Conservation (phyloP, 2,888 invertebrate genomes). For the Autographa pulchrina region DNA sequence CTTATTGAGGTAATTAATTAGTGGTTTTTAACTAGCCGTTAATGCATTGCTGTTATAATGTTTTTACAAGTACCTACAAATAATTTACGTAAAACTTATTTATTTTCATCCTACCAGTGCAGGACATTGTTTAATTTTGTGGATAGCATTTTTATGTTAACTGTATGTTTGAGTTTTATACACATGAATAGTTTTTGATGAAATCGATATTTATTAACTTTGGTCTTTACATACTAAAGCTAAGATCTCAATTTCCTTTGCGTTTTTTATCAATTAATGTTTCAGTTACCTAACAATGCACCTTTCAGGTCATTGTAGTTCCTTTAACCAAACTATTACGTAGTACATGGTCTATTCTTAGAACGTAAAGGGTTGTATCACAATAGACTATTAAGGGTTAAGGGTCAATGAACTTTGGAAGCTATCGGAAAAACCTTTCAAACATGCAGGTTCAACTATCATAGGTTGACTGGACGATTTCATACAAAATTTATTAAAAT, state of each 20-base stretch:
- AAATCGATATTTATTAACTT: not conserved
- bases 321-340: not conserved
- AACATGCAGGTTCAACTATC: not conserved
- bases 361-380: not conserved
- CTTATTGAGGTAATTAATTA: slow-evolving; percentile 11
- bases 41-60: slow-evolving; percentile 6
- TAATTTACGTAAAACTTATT: too few relatives aligned
- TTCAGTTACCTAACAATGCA: not conserved
- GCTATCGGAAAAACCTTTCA: not conserved
- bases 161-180: too few relatives aligned
- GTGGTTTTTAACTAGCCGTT: slow-evolving; percentile 12
- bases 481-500: not conserved
- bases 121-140: too few relatives aligned
- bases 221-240: slow-evolving; percentile 1
- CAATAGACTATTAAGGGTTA: not conserved
- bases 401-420: not conserved
- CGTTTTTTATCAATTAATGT: not conserved
- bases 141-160: too few relatives aligned
- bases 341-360: not conserved
- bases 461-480: not conserved
- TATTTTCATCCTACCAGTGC: too few relatives aligned
- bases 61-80: not conserved
- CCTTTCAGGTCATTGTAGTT: not conserved
- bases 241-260: not conserved
- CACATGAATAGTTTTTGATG: too few relatives aligned